Evolutionary conservation across 2,113 vertebrate genomes (phyloP), one percentile per base, ranked within the genome.

Genomic region (Rattus norvegicus): DNA sequence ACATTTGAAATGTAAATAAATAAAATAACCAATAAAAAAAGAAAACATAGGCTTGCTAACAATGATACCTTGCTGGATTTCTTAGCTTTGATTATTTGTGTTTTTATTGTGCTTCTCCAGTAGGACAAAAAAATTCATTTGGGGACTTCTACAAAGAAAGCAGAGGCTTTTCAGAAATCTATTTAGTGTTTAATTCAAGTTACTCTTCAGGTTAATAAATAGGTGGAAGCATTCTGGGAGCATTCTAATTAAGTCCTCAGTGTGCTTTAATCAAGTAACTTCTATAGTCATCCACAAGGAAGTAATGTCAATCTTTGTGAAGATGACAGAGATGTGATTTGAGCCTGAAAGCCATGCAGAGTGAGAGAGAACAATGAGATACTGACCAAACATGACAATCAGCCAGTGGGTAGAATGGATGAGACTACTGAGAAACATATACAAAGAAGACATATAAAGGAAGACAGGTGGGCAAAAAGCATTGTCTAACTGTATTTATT

Each of bases 111-210:
- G 24, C 56, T 91, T 92, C 52, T 88, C 76, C 54, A 89, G 77
- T 83, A 93, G 5, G 20, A 91, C 59, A 93, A 92, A 63, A 93
- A 93, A 94, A 92, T 91, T 93, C 36, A 95, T 69, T 88, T 61
- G 85, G 24, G 4, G 39, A 92, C 13, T 83, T 95, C 65, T 81
- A 93, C 90, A 96, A 97, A 69, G 90, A 97, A 96, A 95, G 59
- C 76, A 92, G 63, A 75, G 39, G 36, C 13, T 1, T 93, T 96
- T 81, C 59, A 92, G 70, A 96, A 95, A 91, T 89, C 76, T 36
- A 76, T 54, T 85, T 39, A n/a, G 84, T 85, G 26, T 96, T 93
- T 97, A 56, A 61, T 86, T 75, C 86, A 83, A 67, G 61, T n/a
- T 79, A 95, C 36, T 92, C 19, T 63, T 95, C 69, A 90, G 92